These are phyloP conservation scores for Microdon myrmicae DNA, from an alignment of 2,888 invertebrate genomes.

Conservation along the genomic window DNA sequence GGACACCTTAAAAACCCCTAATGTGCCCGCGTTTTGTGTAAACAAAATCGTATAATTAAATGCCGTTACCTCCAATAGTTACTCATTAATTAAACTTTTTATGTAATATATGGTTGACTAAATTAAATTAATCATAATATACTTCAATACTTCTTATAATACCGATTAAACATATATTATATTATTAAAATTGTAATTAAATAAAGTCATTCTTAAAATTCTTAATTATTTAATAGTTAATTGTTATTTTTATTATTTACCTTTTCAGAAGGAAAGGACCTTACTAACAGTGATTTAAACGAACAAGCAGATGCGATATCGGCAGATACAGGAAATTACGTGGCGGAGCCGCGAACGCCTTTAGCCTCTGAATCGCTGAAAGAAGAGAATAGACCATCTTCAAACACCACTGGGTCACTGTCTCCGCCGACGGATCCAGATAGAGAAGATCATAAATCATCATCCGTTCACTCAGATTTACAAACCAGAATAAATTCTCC, in stretches of 20 bases:
- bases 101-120: no score
- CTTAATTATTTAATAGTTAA: no score
- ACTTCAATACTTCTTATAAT: no score
- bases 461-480: constrained; percentile 31
- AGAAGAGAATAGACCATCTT: constrained; percentile 36
- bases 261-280: constrained; percentile 65
- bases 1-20: no score
- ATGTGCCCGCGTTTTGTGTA: no score
- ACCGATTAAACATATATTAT: no score
- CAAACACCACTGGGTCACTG: constrained; percentile 44
- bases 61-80: no score
- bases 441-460: constrained; percentile 31
- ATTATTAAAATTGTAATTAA: no score
- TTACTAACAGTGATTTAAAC: constrained; percentile 60
- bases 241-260: constrained; percentile 1
- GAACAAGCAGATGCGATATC: constrained; percentile 42
- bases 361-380: constrained; percentile 39
- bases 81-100: no score
- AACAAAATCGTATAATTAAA: no score
- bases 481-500: constrained; percentile 31
- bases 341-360: constrained; percentile 29
- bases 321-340: constrained; percentile 39
- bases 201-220: no score
- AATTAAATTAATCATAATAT: no score
- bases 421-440: constrained; percentile 50